Base-by-base conservation (phyloP, 1,140 invertebrate species). In the Saccostrea glomerata region DNA sequence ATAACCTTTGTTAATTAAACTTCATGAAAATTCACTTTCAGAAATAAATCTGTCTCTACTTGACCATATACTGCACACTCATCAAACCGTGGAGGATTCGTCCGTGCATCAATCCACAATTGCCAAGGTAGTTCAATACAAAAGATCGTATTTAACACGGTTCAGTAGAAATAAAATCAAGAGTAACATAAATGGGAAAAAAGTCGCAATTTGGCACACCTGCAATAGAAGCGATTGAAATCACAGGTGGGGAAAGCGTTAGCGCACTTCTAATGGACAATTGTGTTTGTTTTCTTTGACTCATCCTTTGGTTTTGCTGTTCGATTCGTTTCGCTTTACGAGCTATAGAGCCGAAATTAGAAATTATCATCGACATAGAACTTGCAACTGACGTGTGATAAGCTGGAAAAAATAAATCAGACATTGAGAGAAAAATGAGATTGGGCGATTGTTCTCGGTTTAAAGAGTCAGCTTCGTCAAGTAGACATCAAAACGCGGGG, bases 231-330 rank as follows among this genome's bases (percentile, higher is more conserved):
- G 30, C 25, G 30, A 9, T 25, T 13, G 70, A 77, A 25, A 77
- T 77, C 70, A 77, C 70, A 77, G 70, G 70, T 77, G 70, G 36
- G 23, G 25, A 77, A 36, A 77, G 23, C 70, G 70, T 36, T 63
- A 77, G 70, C 30, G 70, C 70, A 77, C 70, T 77, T 77, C 70
- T 77, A 77, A 77, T 77, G 70, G 70, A 77, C 70, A 77, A 77
- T 77, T 25, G 30, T 77, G 70, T 77, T 77, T 77, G 70, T 77
- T 77, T 77, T 77, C 30, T 25, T 77, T 77, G 70, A 77, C 70
- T 77, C 70, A 77, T 77, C 70, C 70, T 36, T 15, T 36, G 25
- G 70, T 30, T 36, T 36, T 25, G 70, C 70, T 77, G 70, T 77
- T 77, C 70, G 70, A 77, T 77, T 77, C 70, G 70, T 77, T 36